phyloP scores from a whole-genome alignment of 2,797 vertebrate genomes.

The Enteromius mattozi region DNA sequence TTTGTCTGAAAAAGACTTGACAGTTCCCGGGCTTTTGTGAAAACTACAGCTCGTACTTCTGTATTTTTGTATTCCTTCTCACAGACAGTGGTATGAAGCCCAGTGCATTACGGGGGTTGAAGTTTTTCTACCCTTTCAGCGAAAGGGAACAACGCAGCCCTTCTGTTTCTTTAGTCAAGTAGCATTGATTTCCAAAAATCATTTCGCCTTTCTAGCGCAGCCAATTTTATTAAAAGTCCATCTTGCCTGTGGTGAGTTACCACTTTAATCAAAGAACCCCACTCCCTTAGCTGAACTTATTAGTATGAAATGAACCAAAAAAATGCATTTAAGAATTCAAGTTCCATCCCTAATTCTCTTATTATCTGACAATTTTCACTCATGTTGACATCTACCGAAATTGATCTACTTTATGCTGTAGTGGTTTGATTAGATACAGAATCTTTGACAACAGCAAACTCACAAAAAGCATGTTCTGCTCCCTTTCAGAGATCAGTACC shows the following conservation, averaged over 20 bases:
- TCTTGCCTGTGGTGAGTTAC: not conserved
- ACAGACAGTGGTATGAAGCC: not conserved
- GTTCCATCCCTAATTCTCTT: not conserved
- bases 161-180: not conserved
- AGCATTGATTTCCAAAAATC: not conserved
- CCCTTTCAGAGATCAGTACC: not conserved
- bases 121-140: not conserved
- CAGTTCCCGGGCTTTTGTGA: not conserved
- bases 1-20: not conserved
- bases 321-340: not conserved
- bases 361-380: not conserved
- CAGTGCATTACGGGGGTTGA: not conserved
- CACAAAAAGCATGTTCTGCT: not conserved
- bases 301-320: not conserved
- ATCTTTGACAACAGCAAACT: not conserved
- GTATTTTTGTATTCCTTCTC: not conserved
- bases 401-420: not conserved
- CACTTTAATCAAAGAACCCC: not conserved
- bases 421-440: not conserved
- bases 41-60: not conserved
- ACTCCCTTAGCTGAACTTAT: not conserved
- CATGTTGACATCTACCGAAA: not conserved
- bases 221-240: not conserved
- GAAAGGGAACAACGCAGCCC: not conserved
- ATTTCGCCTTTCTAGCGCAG: not conserved